Conservation (phyloP, 2,113 vertebrate species). For the Potamarius usumacintae region DNA sequence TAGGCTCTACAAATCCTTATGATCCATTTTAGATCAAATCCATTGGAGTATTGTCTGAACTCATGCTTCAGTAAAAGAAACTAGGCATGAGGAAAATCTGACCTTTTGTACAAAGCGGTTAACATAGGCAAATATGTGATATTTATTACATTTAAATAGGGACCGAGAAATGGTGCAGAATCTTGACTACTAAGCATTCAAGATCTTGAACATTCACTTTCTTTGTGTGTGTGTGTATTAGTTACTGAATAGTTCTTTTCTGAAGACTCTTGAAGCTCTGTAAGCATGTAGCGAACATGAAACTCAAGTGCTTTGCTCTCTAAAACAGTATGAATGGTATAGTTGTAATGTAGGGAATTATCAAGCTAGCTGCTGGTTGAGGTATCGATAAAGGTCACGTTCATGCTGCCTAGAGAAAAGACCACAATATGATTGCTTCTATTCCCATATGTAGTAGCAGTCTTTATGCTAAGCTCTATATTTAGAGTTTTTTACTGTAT, state of each 20-base stretch:
- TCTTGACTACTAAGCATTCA: background rate
- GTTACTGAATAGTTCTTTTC: constrained; percentile 3
- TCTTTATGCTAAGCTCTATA: background rate
- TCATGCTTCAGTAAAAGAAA: too few relatives aligned
- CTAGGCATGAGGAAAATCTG: too few relatives aligned
- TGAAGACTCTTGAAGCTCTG: constrained; percentile 5
- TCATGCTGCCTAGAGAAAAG: constrained; percentile 13
- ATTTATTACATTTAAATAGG: too few relatives aligned
- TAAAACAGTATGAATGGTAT: background rate
- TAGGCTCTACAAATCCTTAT: too few relatives aligned
- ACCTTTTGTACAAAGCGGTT: too few relatives aligned
- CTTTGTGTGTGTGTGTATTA: background rate
- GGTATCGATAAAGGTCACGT: constrained; percentile 1
- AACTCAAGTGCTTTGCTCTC: constrained; percentile 10
- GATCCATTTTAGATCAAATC: too few relatives aligned
- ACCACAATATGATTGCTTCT: background rate
- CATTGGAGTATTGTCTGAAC: too few relatives aligned
- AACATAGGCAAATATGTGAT: too few relatives aligned
- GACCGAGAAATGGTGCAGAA: too few relatives aligned
- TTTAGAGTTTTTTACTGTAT: background rate
- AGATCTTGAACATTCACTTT: background rate
- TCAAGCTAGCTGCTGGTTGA: constrained; percentile 6
- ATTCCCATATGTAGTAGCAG: background rate
- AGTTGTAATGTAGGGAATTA: background rate
- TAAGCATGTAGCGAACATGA: background rate